These are phyloP conservation scores for Argentina silus DNA, from an alignment of 2,797 vertebrate species.

Conservation along the genomic window DNA sequence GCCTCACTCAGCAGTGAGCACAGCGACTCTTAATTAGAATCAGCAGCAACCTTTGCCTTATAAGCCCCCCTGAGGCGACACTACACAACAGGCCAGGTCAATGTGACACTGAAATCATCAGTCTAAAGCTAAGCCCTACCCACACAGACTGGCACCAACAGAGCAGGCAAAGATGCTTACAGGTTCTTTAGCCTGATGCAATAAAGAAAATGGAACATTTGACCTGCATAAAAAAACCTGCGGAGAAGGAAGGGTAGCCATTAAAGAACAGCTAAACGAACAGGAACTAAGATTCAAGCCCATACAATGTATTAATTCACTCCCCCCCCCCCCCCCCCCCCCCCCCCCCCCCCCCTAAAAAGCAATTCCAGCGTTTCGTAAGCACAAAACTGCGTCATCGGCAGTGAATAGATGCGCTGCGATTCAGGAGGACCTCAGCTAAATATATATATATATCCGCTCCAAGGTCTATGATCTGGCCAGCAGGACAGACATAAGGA, in stretches of 20 bases:
- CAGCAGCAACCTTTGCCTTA: conserved; percentile 43
- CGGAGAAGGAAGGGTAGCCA: background rate
- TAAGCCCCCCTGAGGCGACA: conserved; percentile 4
- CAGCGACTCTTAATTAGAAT: conserved; percentile 53
- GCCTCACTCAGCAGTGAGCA: conserved; percentile 32
- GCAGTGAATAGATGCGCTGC: too few relatives aligned
- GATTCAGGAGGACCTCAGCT: too few relatives aligned
- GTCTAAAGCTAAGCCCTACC: conserved; percentile 22
- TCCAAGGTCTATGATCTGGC: background rate
- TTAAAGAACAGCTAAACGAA: background rate
- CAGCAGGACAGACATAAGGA: background rate
- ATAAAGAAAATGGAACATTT: background rate
- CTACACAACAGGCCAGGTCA: conserved; percentile 20
- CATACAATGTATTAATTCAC: background rate
- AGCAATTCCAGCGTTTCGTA: too few relatives aligned
- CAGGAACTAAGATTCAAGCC: background rate
- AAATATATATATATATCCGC: background rate
- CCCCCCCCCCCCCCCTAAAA: too few relatives aligned
- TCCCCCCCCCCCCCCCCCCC: too few relatives aligned
- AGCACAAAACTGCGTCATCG: too few relatives aligned
- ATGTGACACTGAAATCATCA: conserved; percentile 36
- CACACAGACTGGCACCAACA: background rate
- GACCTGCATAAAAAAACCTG: background rate
- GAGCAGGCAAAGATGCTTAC: background rate
- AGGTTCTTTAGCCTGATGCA: background rate